Evolutionary conservation across 2,888 invertebrate species (phyloP), one percentile per base, ranked within the genome.

Genomic region (Scelioninae gen. 2): DNA sequence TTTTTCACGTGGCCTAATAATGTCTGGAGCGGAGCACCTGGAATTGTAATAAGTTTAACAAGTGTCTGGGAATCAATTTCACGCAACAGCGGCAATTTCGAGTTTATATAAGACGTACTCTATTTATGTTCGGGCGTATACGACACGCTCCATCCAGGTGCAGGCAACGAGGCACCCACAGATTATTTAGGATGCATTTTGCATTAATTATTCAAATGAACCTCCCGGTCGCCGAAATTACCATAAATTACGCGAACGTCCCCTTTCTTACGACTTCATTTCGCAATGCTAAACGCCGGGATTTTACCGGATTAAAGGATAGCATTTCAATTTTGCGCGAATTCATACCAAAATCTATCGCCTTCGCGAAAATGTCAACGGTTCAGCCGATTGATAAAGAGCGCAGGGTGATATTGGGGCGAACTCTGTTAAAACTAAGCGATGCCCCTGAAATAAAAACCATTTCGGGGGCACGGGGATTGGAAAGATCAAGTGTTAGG

Each of bases 181-280:
- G 80, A 79, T 83, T 84, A 84, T 84, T 85, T 85, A 82, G 81
- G 81, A 81, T 80, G 81, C 79, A 79, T 83, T 85, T 83, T 85
- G 84, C 84, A 85, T 85, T 85, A 85, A 85, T 85, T 85, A 84
- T 84, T 83, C 80, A 84, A 84, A 84, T 83, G 79, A 81, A 80
- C 55, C 67, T 70, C 76, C 78, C 76, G 75, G 76, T 79, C 77
- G 75, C 78, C 74, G 73, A 80, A 80, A 83, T 84, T 83, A 82
- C 81, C 82, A 83, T 83, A 81, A 83, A 81, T 83, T 82, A 81
- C 80, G 74, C 58, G 63, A 64, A 65, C 74, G 53, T 70, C 76
- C 76, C 65, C 72, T 77, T 77, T 75, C 79, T 76, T 77, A 74
- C 73, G 64, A 74, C 69, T 76, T 73, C 64, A 76, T 76, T 74